A percentile compares a stretch with the other conserved stretches of the same genome.
phyloP scores from a whole-genome alignment of 2,113 vertebrate genomes.

The Gopherus flavomarginatus region DNA sequence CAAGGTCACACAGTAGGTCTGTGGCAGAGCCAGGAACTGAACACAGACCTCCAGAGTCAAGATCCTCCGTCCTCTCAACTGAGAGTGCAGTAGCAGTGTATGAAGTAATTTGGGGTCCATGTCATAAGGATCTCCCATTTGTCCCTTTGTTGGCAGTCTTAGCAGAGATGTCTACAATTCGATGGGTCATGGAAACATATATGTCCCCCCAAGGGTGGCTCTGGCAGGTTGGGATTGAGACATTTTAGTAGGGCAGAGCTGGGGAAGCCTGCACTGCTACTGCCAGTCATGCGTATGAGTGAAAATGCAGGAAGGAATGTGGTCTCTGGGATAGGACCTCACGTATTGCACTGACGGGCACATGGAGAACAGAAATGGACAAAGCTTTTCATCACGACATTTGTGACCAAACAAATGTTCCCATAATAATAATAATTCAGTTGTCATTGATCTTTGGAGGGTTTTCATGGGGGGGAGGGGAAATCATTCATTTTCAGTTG shows the following conservation, averaged over 20 bases:
- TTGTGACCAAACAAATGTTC: not conserved
- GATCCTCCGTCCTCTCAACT: not conserved
- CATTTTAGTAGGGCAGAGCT: not conserved
- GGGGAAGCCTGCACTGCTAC: not conserved
- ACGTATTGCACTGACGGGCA: not conserved
- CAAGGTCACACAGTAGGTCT: not conserved
- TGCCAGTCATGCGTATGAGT: not conserved
- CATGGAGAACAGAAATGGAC: not conserved
- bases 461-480: not conserved
- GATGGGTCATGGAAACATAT: not conserved
- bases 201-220: no score
- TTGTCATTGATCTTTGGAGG: not conserved
- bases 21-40: not conserved
- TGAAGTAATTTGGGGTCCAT: not conserved
- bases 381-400: not conserved
- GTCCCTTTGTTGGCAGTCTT: not conserved
- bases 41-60: not conserved
- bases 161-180: no score
- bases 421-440: not conserved
- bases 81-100: not conserved
- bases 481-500: not conserved
- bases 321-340: not conserved
- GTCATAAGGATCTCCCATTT: not conserved
- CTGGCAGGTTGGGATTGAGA: not conserved
- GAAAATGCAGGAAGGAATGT: not conserved